A percentile compares a stretch with the other conserved stretches of the same genome.
phyloP scores from a whole-genome alignment of 1,140 invertebrate species.

The Megathymus violae region DNA sequence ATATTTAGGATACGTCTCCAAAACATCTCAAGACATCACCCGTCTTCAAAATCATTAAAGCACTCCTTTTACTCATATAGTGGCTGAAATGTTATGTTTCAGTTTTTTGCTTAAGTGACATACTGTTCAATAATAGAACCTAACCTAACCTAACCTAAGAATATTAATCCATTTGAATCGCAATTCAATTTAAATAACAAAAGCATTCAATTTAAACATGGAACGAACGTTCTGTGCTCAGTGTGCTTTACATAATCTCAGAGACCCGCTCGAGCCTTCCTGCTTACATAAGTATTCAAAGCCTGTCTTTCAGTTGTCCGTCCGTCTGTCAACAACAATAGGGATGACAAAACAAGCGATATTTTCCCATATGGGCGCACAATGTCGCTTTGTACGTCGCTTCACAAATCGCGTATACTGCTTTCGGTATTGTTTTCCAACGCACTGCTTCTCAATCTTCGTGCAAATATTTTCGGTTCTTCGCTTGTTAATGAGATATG shows the following conservation, averaged over 20 bases:
- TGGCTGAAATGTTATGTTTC: too few species aligned
- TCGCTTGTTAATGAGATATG: too few species aligned
- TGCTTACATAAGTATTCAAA: slow-evolving; percentile 73
- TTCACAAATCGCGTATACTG: slow-evolving; percentile 57
- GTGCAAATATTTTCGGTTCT: background rate
- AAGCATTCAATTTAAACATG: slow-evolving; percentile 40
- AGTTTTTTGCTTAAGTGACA: too few species aligned
- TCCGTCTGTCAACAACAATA: slow-evolving; percentile 77
- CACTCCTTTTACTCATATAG: too few species aligned
- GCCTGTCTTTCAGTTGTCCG: slow-evolving; percentile 78
- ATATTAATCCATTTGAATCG: slow-evolving; percentile 24
- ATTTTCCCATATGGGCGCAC: slow-evolving; percentile 80
- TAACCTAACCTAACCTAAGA: slow-evolving; percentile 2
- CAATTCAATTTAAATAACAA: slow-evolving; percentile 43
- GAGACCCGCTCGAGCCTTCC: slow-evolving; percentile 49
- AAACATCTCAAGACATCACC: too few species aligned
- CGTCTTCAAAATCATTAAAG: too few species aligned
- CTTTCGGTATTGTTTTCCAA: slow-evolving; percentile 59
- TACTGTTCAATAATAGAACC: background rate
- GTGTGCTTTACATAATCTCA: slow-evolving; percentile 64
- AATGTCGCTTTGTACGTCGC: slow-evolving; percentile 65
- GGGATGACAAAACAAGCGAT: slow-evolving; percentile 76
- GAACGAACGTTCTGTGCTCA: slow-evolving; percentile 9
- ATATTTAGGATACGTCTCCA: too few species aligned
- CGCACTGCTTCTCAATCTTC: slow-evolving; percentile 30